These are phyloP conservation scores for Stenchaetothrips biformis DNA, from an alignment of 2,888 invertebrate species.

Conservation along the genomic window DNA sequence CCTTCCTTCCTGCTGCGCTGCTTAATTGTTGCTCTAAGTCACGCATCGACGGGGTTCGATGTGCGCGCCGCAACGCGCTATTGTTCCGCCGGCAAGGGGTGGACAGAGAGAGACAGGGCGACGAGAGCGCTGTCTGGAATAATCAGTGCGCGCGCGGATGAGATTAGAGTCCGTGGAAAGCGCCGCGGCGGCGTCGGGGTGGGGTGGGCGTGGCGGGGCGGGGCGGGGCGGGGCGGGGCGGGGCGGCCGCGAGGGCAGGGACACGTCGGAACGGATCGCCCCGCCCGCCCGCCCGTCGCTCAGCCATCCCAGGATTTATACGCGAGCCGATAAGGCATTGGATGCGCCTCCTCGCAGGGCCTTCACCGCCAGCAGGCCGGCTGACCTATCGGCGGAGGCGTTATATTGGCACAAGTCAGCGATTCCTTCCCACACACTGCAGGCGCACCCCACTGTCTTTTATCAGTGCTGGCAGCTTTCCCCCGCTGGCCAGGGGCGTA, in stretches of 20 bases:
- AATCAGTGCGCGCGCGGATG: not conserved
- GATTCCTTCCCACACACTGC: not conserved
- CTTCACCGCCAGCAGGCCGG: not conserved
- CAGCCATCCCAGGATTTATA: constrained; percentile 1
- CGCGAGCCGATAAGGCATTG: not conserved
- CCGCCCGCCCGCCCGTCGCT: not conserved
- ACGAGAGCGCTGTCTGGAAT: too few relatives aligned
- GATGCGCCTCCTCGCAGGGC: not conserved
- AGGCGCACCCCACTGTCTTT: not conserved
- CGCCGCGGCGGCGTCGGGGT: not conserved
- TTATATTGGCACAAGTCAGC: constrained; percentile 21
- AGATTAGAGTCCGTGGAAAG: not conserved
- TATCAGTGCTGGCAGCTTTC: too few relatives aligned
- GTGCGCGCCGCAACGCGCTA: not conserved
- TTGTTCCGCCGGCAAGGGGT: not conserved
- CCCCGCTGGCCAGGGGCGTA: too few relatives aligned
- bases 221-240: not conserved
- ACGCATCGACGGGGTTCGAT: too few relatives aligned
- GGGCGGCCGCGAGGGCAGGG: not conserved
- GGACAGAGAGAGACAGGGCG: too few relatives aligned
- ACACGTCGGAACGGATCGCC: not conserved
- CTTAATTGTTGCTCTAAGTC: too few relatives aligned
- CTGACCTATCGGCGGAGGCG: not conserved
- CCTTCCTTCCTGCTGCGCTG: not conserved
- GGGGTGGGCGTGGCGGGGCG: not conserved